Evolutionary conservation across 2,797 vertebrate species (phyloP).

Genomic region (Ceryle rudis): DNA sequence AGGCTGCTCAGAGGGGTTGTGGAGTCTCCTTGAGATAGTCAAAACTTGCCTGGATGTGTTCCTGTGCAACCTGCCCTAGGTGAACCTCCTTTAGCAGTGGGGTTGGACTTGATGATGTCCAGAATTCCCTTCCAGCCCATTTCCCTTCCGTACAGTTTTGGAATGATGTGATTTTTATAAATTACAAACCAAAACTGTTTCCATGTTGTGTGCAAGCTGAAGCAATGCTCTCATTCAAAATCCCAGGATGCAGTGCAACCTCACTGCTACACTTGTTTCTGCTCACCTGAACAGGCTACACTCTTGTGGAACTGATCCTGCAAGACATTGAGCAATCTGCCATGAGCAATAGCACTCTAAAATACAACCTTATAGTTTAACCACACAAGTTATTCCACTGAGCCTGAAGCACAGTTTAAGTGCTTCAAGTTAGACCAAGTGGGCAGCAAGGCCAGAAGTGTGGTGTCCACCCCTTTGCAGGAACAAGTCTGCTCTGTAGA

Average conservation of each 20-base stretch:
- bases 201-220: background rate
- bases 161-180: background rate
- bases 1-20: background rate
- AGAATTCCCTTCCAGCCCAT: background rate
- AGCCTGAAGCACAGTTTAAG: background rate
- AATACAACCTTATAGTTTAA: background rate
- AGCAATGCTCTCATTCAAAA: background rate
- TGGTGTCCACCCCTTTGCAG: background rate
- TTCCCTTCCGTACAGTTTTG: background rate
- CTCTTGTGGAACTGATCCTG: background rate
- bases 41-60: background rate
- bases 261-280: background rate
- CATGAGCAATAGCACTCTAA: background rate
- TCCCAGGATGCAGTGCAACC: fast-evolving
- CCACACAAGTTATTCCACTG: background rate
- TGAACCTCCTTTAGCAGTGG: background rate
- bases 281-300: background rate
- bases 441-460: fast-evolving
- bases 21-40: background rate
- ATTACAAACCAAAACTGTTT: background rate
- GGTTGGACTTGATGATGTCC: background rate
- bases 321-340: background rate
- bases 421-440: background rate
- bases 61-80: background rate
- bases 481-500: fast-evolving